Conservation (phyloP, 2,888 invertebrate species). For the Athalia cordata region DNA sequence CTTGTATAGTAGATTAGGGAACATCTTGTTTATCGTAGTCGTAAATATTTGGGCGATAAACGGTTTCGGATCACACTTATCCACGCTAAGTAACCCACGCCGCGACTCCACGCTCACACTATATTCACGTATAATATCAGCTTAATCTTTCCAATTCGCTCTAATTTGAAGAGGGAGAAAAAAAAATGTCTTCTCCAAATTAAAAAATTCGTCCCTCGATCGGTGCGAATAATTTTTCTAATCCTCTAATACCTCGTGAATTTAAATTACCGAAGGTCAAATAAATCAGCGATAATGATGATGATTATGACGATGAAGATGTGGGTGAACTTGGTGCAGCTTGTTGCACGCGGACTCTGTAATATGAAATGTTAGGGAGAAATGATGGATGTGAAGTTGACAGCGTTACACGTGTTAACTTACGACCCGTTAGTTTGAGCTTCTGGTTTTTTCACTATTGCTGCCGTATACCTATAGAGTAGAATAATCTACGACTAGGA, state of each 20-base stretch:
- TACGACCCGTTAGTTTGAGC: constrained; percentile 54
- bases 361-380: not conserved
- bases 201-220: too few relatives aligned
- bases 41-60: constrained; percentile 68
- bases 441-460: not conserved
- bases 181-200: not conserved
- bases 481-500: not conserved
- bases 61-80: constrained; percentile 60
- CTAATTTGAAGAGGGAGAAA: not conserved
- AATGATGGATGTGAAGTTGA: constrained; percentile 39
- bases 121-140: too few relatives aligned
- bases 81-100: constrained; percentile 36
- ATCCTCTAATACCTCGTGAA: too few relatives aligned
- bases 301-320: too few relatives aligned
- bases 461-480: too few relatives aligned
- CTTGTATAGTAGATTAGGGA: constrained; percentile 59
- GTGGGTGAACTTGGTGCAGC: constrained; percentile 48
- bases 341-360: not conserved
- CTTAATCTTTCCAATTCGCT: too few relatives aligned
- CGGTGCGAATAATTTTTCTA: too few relatives aligned
- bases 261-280: too few relatives aligned
- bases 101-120: not conserved
- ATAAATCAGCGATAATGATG: too few relatives aligned
- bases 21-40: constrained; percentile 63
- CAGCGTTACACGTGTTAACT: constrained; percentile 59